phyloP scores from a whole-genome alignment of 2,113 vertebrate species.

The Mus musculus region DNA sequence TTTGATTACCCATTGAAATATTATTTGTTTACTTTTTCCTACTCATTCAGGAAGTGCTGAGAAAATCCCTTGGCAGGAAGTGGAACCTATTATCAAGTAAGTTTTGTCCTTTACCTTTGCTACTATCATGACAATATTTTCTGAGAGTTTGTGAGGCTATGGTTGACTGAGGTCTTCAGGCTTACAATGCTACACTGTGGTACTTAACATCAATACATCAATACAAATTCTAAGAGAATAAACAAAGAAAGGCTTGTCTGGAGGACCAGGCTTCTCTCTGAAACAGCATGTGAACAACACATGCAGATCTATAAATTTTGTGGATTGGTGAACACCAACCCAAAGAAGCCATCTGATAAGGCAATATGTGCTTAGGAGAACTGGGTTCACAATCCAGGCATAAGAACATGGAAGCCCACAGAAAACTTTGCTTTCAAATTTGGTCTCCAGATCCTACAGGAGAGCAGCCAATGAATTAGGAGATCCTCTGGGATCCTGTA shows the following conservation, averaged over 20 bases:
- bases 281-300: background rate
- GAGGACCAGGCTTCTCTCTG: background rate
- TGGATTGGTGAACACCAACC: background rate
- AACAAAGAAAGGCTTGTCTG: background rate
- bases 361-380: background rate
- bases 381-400: background rate
- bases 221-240: conserved; percentile 90
- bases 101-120: conserved; percentile 92
- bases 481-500: background rate
- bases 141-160: conserved; percentile 88
- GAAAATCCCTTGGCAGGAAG: conserved; percentile 89
- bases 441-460: background rate
- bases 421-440: background rate
- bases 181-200: conserved; percentile 93
- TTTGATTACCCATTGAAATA: conserved; percentile 92
- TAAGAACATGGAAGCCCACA: too few relatives aligned
- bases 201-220: conserved; percentile 56
- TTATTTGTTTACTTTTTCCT: conserved; percentile 92
- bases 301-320: background rate
- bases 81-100: conserved; percentile 95
- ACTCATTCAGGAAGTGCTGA: conserved; percentile 83
- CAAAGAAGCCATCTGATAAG: background rate
- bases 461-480: background rate
- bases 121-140: conserved; percentile 84
- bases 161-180: conserved; percentile 93